Conservation (phyloP, 2,888 invertebrate species). For the Tetheella fluctuosa region DNA sequence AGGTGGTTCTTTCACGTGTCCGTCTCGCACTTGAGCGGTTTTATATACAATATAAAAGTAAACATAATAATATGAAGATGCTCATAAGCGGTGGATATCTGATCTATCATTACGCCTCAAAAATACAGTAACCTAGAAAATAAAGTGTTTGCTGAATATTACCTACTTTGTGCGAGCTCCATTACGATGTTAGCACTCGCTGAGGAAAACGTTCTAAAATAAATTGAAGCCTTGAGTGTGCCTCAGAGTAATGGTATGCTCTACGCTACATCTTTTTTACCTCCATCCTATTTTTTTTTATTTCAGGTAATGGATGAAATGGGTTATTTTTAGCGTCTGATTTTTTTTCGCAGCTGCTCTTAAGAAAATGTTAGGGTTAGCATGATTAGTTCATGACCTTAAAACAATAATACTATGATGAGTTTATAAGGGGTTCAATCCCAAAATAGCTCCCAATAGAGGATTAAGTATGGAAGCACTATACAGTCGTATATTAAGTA, state of each 20-base stretch:
- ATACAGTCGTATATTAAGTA: neutral
- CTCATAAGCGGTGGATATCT: neutral
- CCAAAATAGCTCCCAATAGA: neutral
- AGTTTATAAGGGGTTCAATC: neutral
- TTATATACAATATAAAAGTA: no score
- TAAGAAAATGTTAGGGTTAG: no score
- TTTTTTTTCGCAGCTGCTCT: neutral
- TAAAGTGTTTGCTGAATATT: neutral
- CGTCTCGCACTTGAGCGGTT: no score
- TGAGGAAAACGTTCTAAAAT: slow-evolving; percentile 10
- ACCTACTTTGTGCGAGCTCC: neutral
- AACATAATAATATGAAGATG: no score
- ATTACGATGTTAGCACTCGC: slow-evolving; percentile 1
- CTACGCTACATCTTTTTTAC: slow-evolving; percentile 2
- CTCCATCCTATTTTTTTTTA: neutral
- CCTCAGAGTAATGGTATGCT: slow-evolving; percentile 11
- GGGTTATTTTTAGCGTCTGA: neutral
- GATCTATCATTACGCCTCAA: neutral
- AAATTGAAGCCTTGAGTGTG: slow-evolving; percentile 19
- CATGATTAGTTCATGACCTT: no score
- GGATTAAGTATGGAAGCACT: neutral
- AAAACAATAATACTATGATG: no score
- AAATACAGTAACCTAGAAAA: neutral
- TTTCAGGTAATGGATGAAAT: neutral
- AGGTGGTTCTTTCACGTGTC: no score